phyloP scores from a whole-genome alignment of 2,113 vertebrate species.

The Vombatus ursinus region DNA sequence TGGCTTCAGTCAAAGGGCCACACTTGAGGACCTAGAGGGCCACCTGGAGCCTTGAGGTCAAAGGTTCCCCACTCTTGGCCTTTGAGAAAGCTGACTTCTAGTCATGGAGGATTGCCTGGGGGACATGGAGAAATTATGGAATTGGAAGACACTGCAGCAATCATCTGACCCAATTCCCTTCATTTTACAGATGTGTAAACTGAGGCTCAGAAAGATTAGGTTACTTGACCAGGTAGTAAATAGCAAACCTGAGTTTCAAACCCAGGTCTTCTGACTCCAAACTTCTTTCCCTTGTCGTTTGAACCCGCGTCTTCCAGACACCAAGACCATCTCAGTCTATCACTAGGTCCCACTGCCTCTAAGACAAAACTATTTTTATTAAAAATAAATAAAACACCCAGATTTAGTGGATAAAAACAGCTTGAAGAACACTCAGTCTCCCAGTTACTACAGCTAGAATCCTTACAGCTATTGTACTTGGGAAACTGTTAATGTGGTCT shows the following conservation, averaged over 20 bases:
- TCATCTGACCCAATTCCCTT: not conserved
- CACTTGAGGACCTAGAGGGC: too few relatives aligned
- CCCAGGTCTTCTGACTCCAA: not conserved
- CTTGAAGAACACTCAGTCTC: slow-evolving; percentile 4
- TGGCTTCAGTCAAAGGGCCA: too few relatives aligned
- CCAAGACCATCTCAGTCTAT: not conserved
- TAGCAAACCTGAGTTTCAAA: not conserved
- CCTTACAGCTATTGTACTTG: slow-evolving; percentile 44
- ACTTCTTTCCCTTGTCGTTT: not conserved
- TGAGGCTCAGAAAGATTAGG: not conserved
- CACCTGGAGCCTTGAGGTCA: too few relatives aligned
- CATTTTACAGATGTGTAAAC: not conserved
- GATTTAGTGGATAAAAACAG: slow-evolving; percentile 22
- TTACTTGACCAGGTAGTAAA: not conserved
- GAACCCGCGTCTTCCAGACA: not conserved
- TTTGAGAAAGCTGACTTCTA: not conserved
- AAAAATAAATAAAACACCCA: slow-evolving; percentile 29
- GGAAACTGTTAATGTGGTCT: not conserved
- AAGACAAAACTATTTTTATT: not conserved
- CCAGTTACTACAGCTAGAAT: slow-evolving; percentile 27
- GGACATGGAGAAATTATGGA: not conserved
- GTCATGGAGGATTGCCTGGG: not conserved
- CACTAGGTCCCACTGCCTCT: not conserved
- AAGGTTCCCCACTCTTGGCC: too few relatives aligned
- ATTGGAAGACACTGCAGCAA: not conserved